Evolutionary conservation across 2,113 vertebrate species (phyloP), one percentile per base, ranked within the genome.

Genomic region (Pteropus alecto): DNA sequence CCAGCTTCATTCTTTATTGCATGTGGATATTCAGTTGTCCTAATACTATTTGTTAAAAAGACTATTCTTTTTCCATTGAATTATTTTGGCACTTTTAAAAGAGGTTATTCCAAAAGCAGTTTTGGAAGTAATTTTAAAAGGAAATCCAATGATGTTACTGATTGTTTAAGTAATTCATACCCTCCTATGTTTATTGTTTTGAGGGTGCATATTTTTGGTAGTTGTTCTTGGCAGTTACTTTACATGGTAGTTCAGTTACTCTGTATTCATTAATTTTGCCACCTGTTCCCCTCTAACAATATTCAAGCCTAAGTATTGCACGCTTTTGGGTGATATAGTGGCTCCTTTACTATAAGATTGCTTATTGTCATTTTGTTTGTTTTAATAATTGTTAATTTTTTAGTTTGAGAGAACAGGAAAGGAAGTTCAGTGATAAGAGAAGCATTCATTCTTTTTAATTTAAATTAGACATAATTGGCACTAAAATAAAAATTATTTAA

Each of bases 401-500:
- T 91, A 76, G 18, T 94, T 95, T 91, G 43, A 51, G 61, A 88
- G 48, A 83, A 35, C 8, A 86, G 73, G 51, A 76, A 88, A 48
- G 63, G 56, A 87, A 83, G 19, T 70, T 77, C 7, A 77, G 2
- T 91, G 65, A 63, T 87, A 79, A 84, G 4, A 79, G 67, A 87
- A 92, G 28, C 61, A 48, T 94, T 92, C 28, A 74, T 85, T 73
- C 6, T 93, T 93, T 65, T 65, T 51, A 92, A 58, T 90, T 85
- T 87, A 76, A 65, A 70, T 81, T 83, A 87, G 79, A 97, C 87
- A 96, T 97, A 97, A 95, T 94, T 94, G 78, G 93, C 81, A 97
- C 83, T 97, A 95, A 97, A 79, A 82, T 98, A 77, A 90, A 89
- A 93, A 65, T 71, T 30, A 95, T 95, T 98, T 97, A 88, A 97